Conservation (phyloP, 2,113 vertebrate genomes). For the Silurus asotus region DNA sequence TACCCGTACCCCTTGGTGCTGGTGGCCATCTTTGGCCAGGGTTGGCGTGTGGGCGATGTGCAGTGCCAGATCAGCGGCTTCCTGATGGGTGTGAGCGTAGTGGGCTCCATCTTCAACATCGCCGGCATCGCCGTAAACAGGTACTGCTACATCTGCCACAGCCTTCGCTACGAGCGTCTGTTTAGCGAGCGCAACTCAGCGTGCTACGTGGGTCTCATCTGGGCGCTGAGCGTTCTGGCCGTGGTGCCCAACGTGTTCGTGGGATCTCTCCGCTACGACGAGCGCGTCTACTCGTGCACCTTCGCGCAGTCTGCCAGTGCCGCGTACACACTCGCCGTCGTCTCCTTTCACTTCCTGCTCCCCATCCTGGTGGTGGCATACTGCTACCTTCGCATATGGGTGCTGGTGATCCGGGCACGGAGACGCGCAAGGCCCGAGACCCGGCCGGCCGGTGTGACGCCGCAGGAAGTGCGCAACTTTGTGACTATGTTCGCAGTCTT, state of each 20-base stretch:
- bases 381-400: slow-evolving; percentile 96
- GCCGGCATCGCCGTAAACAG: slow-evolving; percentile 94
- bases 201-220: slow-evolving; percentile 88
- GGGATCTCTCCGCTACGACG: slow-evolving; percentile 89
- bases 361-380: slow-evolving; percentile 91
- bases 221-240: slow-evolving; percentile 86
- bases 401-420: slow-evolving; percentile 90
- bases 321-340: slow-evolving; percentile 88
- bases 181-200: slow-evolving; percentile 90
- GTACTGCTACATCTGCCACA: slow-evolving; percentile 97
- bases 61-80: slow-evolving; percentile 96
- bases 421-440: slow-evolving; percentile 86
- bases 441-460: slow-evolving; percentile 80
- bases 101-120: slow-evolving; percentile 96
- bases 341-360: slow-evolving; percentile 93
- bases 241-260: slow-evolving; percentile 89
- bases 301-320: slow-evolving; percentile 92
- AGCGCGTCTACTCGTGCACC: slow-evolving; percentile 90
- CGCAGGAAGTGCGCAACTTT: slow-evolving; percentile 92
- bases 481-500: slow-evolving; percentile 97
- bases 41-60: slow-evolving; percentile 87
- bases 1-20: slow-evolving; percentile 94
- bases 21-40: slow-evolving; percentile 86
- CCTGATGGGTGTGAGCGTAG: slow-evolving; percentile 93
- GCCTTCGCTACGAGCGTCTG: slow-evolving; percentile 87